Base-by-base conservation (phyloP, 35 echinoderm and acorn worm species). In the Apostichopus parvimensis region DNA sequence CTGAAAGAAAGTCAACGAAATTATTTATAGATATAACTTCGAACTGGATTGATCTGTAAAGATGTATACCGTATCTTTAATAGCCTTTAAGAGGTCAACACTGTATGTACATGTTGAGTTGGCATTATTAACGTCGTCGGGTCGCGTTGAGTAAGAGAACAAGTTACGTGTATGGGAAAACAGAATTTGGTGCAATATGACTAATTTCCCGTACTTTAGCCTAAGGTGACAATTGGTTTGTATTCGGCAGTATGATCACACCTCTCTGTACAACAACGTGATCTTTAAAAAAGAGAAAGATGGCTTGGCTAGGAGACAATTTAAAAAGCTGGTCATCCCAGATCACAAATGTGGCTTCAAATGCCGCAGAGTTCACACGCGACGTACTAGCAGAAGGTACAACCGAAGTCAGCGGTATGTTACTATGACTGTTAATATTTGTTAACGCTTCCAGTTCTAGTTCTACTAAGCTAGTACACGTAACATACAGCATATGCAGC, bases 301-400 rank as follows among this genome's bases (percentile, higher is more conserved):
- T 98, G 96, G 97, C 95, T 78, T 98, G 97, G 97, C 94, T 98
- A 79, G 96, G 96, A 57, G 96, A 95, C n/a, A 96, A 97, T 91
- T 54, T 98, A 77, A 98, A 94, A 87, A 96, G 88, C 87, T 87
- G 94, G 78, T 92, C 94, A 3, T 93, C 92, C 4, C 96, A 98
- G 73, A 79, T 98, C 5, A 87, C 87, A 2, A 98, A 58, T 83
- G 96, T 92, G 5, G 96, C 96, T 13, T 94, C 76, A 59, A 83
- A 90, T 58, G 95, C 95, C 34, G 95, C 96, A 9, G 89, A 88
- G 21, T 98, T 95, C 58, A 94, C 97, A 18, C 90, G 92, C 6
- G 96, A 96, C 92, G 97, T 98, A 0, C 58, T 96, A 66, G 95
- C 94, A 7, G 94, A 98, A 82, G 94, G 97, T 53, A 96, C 94